A percentile compares a stretch with the other conserved stretches of the same genome.
Evolutionary conservation across 2,113 vertebrate species (phyloP).

Genomic region (Otocyon megalotis): DNA sequence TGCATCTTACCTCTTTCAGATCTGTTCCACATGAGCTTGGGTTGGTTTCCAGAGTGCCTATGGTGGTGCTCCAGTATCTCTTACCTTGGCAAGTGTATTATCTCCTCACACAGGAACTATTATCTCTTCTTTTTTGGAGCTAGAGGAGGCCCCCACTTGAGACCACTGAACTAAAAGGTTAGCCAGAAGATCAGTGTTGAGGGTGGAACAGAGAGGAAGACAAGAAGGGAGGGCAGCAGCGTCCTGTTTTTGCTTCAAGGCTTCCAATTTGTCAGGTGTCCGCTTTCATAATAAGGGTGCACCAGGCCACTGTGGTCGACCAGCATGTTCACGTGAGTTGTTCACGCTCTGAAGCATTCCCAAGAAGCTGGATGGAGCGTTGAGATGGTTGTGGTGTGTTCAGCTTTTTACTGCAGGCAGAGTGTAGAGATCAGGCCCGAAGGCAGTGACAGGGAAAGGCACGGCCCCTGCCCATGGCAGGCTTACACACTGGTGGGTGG

Average conservation of each 20-base stretch:
- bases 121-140: neutral
- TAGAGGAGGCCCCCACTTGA: neutral
- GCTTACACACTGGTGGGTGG: too few species aligned
- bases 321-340: neutral
- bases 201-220: neutral
- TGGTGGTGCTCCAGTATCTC: neutral
- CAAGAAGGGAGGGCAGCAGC: neutral
- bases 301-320: neutral
- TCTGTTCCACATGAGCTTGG: too few species aligned
- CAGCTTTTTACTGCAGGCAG: neutral
- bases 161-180: neutral
- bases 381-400: neutral
- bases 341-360: neutral
- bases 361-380: neutral
- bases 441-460: neutral
- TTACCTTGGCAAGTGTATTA: neutral
- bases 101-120: neutral
- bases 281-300: too few species aligned
- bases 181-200: neutral
- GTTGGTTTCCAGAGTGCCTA: neutral
- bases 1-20: accelerated
- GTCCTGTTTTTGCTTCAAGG: neutral
- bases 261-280: neutral
- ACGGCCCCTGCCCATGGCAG: too few species aligned
- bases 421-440: neutral